phyloP scores from a whole-genome alignment of 92 coral and sea anemone genomes.

The Plumapathes pennacea region DNA sequence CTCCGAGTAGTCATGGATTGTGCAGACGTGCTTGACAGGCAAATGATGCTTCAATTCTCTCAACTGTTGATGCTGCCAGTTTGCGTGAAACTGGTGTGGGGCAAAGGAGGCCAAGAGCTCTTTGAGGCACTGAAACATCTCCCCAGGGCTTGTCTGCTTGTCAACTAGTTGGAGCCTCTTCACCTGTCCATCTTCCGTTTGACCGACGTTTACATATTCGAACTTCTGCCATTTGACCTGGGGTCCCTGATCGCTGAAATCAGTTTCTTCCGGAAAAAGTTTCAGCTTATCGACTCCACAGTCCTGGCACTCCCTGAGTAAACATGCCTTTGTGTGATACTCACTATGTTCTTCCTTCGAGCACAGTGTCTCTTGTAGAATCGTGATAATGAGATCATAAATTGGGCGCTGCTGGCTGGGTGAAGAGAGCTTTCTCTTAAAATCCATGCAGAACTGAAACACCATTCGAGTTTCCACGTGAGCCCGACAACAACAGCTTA shows the following conservation, averaged over 20 bases:
- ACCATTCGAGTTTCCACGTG: slow-evolving; percentile 59
- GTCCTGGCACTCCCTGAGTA: slow-evolving; percentile 28
- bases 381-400: slow-evolving; percentile 13
- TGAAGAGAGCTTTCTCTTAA: slow-evolving; percentile 4
- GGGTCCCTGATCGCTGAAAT: too few relatives aligned
- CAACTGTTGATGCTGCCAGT: slow-evolving; percentile 60
- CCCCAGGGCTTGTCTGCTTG: slow-evolving; percentile 14
- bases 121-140: slow-evolving; percentile 13
- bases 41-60: slow-evolving; percentile 31
- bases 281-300: slow-evolving; percentile 26
- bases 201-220: slow-evolving; percentile 22
- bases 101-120: slow-evolving; percentile 22
- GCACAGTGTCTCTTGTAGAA: slow-evolving; percentile 26
- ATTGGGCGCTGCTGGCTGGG: background rate
- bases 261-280: slow-evolving; percentile 18
- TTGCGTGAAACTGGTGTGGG: slow-evolving; percentile 66
- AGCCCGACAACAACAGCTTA: slow-evolving; percentile 44
- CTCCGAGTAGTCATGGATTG: slow-evolving; percentile 31
- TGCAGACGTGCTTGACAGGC: slow-evolving; percentile 32
- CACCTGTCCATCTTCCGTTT: slow-evolving; percentile 18
- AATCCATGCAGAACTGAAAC: slow-evolving; percentile 35
- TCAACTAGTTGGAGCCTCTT: slow-evolving; percentile 15
- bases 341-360: slow-evolving; percentile 8
- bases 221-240: slow-evolving; percentile 7
- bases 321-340: slow-evolving; percentile 34